A percentile compares a stretch with the other conserved stretches of the same genome.
phyloP scores from a whole-genome alignment of 2,888 invertebrate species.

The Notocelia uddmanniana region DNA sequence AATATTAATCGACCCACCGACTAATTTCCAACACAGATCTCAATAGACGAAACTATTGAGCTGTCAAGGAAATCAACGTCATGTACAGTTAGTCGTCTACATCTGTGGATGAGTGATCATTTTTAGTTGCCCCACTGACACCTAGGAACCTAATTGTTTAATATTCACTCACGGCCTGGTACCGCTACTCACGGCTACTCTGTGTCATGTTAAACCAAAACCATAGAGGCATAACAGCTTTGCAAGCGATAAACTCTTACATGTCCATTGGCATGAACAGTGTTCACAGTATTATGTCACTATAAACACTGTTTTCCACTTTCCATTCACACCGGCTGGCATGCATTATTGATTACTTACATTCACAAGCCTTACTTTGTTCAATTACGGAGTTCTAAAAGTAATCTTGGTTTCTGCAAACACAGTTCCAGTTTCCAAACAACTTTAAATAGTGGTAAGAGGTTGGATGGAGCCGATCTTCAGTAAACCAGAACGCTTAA shows the following conservation, averaged over 20 bases:
- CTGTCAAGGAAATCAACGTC: conserved; percentile 58
- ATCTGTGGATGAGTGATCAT: conserved; percentile 67
- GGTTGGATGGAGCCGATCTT: not conserved
- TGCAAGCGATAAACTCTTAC: not conserved
- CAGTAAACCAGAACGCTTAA: conserved; percentile 22
- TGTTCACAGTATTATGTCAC: conserved; percentile 8
- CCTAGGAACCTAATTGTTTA: conserved; percentile 69
- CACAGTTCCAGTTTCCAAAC: not conserved
- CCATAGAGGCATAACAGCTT: not conserved
- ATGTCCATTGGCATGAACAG: not conserved
- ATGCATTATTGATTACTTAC: not conserved
- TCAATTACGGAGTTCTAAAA: not conserved
- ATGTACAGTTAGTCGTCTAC: conserved; percentile 70
- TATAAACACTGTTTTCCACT: too few species aligned
- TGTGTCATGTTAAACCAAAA: conserved; percentile 6
- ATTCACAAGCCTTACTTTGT: not conserved
- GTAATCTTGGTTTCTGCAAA: not conserved
- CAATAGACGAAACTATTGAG: conserved; percentile 22
- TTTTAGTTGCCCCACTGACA: conserved; percentile 76
- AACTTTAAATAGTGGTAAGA: not conserved
- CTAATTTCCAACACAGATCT: conserved; percentile 8
- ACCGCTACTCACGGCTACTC: conserved; percentile 76
- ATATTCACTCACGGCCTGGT: conserved; percentile 62
- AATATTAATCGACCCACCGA: not conserved
- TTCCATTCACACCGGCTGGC: conserved; percentile 16